These are phyloP conservation scores for Ivindomyrus marchei DNA, from an alignment of 2,113 vertebrate species.

Conservation along the genomic window DNA sequence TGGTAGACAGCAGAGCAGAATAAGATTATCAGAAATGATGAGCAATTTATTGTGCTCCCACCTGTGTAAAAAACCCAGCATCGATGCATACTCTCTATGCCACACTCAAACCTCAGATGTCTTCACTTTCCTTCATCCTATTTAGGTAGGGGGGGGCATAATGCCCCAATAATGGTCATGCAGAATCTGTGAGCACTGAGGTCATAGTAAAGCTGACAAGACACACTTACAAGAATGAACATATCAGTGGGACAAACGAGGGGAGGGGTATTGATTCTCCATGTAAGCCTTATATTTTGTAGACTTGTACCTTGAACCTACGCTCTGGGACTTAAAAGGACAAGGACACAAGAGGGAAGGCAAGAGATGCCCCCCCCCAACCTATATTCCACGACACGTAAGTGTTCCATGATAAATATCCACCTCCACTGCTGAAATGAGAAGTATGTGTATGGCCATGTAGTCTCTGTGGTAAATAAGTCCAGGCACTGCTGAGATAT, in stretches of 20 bases:
- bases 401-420: neutral
- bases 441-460: neutral
- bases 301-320: neutral
- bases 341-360: neutral
- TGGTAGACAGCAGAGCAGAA: neutral
- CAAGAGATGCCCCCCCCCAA: neutral
- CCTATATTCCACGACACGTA: neutral
- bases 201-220: neutral
- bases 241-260: neutral
- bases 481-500: neutral
- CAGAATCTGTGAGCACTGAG: neutral
- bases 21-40: neutral
- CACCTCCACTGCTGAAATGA: neutral
- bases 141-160: neutral
- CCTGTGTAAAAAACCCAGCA: neutral
- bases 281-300: neutral
- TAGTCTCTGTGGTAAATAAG: neutral
- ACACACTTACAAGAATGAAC: neutral
- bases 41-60: neutral
- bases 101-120: neutral
- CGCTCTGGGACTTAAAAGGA: neutral
- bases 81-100: neutral
- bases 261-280: neutral
- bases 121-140: neutral
- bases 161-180: neutral